Base-by-base conservation (phyloP, 2,797 vertebrate species). In the Kryptopterus vitreolus region DNA sequence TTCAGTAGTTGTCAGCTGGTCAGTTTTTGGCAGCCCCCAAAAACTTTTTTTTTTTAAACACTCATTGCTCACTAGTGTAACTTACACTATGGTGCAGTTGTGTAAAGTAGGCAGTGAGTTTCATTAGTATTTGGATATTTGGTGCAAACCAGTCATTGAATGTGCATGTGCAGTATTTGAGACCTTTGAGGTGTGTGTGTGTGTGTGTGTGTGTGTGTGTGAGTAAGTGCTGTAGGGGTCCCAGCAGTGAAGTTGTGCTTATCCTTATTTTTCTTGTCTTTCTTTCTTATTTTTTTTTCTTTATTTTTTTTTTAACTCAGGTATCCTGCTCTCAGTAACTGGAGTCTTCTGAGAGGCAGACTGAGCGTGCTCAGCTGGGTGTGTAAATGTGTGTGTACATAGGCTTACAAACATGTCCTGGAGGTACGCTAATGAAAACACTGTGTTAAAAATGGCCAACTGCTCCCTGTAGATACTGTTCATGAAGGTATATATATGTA, bases 311-410 rank as follows among this genome's bases (percentile, higher is more conserved):
- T 73, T 35, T 95, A 95, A 93, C 97, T 99, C 97, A 96, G 96
- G 97, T 97, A 96, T 94, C 92, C 91, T 94, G 94, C 94, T 94
- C 95, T 94, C 93, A 92, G 91, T 90, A 85, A 90, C 87, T 85
- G 74, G 91, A 91, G 89, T 94, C 91, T 87, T 92, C 89, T 89
- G 90, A 92, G 93, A 94, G 12, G 76, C 76, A 65, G 93, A 92
- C 79, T 88, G 92, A 91, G 88, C 80, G 80, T 82, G 90, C 90
- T 92, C 81, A 90, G 86, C 92, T 87, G 92, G 94, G 88, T 92
- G 85, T 97, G 95, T 96, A 95, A 90, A 96, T 91, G 92, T 78
- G 22, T 88, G 77, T 97, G 96, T 97, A 97, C 94, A 97, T 97
- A 96, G 92, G 87, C 91, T 93, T 95, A 95, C 88, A 85, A 89